Percentiles rank a stretch among this genome's conserved stretches.
Conservation (phyloP, 2,888 invertebrate species). For the Cremastinae sp. region DNA sequence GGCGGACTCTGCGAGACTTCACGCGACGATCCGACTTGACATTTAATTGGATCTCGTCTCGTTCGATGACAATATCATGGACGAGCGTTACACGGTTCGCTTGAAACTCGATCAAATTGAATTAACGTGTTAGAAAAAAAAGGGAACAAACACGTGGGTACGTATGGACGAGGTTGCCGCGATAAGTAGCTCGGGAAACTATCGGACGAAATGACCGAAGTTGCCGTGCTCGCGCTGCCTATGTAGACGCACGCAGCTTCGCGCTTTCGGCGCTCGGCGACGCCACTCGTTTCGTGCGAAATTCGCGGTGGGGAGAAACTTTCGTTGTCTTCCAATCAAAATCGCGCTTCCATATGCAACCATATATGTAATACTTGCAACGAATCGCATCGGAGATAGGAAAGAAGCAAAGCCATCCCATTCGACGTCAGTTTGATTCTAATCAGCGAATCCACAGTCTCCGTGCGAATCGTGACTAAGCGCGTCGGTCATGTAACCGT, state of each 20-base stretch:
- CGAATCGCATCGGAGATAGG: too few species aligned
- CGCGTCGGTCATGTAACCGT: too few species aligned
- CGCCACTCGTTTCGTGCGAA: not conserved
- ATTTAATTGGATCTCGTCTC: not conserved
- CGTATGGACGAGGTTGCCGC: constrained; percentile 17
- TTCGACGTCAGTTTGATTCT: too few species aligned
- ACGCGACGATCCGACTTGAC: not conserved
- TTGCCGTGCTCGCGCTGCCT: constrained; percentile 68
- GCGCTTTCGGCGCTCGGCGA: constrained; percentile 17
- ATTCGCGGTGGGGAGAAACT: too few species aligned
- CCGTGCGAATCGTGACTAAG: too few species aligned
- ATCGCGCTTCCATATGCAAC: too few species aligned
- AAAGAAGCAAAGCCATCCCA: too few species aligned
- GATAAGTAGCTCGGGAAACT: constrained; percentile 56
- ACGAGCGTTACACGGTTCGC: not conserved
- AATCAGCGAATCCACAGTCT: too few species aligned
- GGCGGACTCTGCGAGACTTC: constrained; percentile 3
- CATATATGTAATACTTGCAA: too few species aligned
- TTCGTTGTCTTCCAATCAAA: too few species aligned
- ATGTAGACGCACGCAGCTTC: constrained; percentile 61
- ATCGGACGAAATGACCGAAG: constrained; percentile 74
- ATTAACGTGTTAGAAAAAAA: not conserved
- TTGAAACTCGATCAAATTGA: not conserved
- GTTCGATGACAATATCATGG: not conserved
- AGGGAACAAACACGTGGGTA: constrained; percentile 65